Evolutionary conservation across 2,888 invertebrate species (phyloP).

Genomic region (Digitonthophagus gazella): DNA sequence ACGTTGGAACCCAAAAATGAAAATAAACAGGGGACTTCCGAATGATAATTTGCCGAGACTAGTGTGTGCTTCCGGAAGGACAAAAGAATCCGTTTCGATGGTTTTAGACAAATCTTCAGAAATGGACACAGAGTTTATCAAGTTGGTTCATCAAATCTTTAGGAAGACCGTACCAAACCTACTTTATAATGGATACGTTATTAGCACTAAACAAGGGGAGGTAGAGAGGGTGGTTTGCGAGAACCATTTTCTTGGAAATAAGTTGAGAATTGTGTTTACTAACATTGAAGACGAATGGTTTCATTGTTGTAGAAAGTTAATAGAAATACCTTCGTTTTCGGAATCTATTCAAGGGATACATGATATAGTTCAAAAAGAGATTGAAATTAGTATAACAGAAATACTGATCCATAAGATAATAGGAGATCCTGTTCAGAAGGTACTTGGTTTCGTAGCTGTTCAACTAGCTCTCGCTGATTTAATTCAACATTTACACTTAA

Average conservation of each 20-base stretch:
- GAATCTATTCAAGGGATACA: constrained; percentile 20
- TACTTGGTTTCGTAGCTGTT: constrained; percentile 53
- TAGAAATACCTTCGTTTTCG: constrained; percentile 19
- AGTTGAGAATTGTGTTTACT: constrained; percentile 15
- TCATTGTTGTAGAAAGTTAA: constrained; percentile 1
- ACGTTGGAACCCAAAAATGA: constrained; percentile 59
- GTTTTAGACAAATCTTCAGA: too few relatives aligned
- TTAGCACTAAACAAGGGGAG: constrained; percentile 8
- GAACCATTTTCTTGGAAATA: too few relatives aligned
- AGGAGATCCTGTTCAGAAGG: constrained; percentile 3
- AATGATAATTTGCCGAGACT: constrained; percentile 66
- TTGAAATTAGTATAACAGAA: constrained; percentile 16
- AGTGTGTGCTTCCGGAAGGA: too few relatives aligned
- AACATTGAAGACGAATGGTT: constrained; percentile 14
- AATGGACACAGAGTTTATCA: constrained; percentile 40
- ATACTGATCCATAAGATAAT: not conserved
- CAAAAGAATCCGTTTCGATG: too few relatives aligned
- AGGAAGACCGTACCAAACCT: not conserved
- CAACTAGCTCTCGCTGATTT: constrained; percentile 54
- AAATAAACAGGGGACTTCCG: constrained; percentile 62
- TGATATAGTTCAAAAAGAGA: constrained; percentile 3
- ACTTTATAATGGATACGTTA: not conserved
- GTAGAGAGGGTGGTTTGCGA: not conserved
- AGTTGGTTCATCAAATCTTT: too few relatives aligned
- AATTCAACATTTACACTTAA: constrained; percentile 52